Evolutionary conservation across 2,797 vertebrate species (phyloP).

Genomic region (Sciaenops ocellatus): DNA sequence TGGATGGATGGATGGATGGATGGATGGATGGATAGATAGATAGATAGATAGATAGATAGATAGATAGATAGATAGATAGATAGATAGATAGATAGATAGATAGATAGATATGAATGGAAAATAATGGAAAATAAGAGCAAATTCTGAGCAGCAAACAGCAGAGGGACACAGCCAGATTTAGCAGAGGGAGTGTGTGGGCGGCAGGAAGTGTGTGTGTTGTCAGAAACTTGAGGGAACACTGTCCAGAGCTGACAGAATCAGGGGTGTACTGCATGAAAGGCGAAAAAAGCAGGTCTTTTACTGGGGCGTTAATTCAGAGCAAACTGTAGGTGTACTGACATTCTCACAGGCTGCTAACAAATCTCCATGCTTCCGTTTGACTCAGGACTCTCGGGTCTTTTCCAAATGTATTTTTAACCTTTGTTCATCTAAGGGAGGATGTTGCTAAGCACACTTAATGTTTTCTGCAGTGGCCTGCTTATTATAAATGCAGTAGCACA

Average conservation of each 20-base stretch:
- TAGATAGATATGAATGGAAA: slow-evolving; percentile 10
- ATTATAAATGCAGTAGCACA: background rate
- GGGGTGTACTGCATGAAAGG: slow-evolving; percentile 38
- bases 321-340: slow-evolving; percentile 46
- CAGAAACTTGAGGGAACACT: slow-evolving; percentile 70
- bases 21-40: background rate
- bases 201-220: slow-evolving; percentile 64
- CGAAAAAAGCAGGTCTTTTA: slow-evolving; percentile 32
- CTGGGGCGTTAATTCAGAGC: slow-evolving; percentile 45
- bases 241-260: slow-evolving; percentile 62
- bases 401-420: slow-evolving; percentile 51
- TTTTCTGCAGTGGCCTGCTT: slow-evolving; percentile 22
- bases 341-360: slow-evolving; percentile 36
- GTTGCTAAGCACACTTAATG: slow-evolving; percentile 11
- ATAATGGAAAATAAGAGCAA: slow-evolving; percentile 21
- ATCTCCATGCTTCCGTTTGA: slow-evolving; percentile 45
- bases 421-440: slow-evolving; percentile 30
- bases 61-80: background rate
- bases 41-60: background rate
- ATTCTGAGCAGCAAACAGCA: slow-evolving; percentile 34
- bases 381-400: slow-evolving; percentile 17
- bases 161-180: slow-evolving; percentile 62
- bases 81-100: background rate
- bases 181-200: slow-evolving; percentile 68
- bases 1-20: background rate